Evolutionary conservation across 2,888 invertebrate species (phyloP), one percentile per base, ranked within the genome.

Genomic region (Candidula unifasciata): DNA sequence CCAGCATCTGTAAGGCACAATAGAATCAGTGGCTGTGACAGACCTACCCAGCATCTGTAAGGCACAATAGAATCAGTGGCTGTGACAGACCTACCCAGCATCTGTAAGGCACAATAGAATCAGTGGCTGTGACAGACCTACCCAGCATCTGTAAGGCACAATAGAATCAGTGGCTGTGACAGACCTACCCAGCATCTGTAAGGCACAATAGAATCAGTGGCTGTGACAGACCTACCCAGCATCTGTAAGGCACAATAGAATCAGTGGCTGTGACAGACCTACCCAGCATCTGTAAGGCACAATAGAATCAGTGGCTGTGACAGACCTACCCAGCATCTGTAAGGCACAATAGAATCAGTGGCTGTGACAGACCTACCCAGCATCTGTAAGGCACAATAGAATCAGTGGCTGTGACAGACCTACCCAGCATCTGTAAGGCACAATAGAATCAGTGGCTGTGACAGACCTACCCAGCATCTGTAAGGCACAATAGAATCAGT

Each of bases 291-390:
- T 92, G 85, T 44, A 13, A 44, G 44, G 13, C 44, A 44, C 6
- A 44, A 44, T 44, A n/a, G n/a, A n/a, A n/a, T n/a, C n/a, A n/a
- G n/a, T 44, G 44, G 44, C 44, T 10, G 44, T 44, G 2, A 44
- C 44, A 85, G 94, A 93, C 90, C 93, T 93, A 52, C 93, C 93
- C 85, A 94, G 87, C 90, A 92, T 93, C 90, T 92, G 85, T 44
- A 13, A 44, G 44, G 13, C 44, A 44, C 6, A 44, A 44, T 44
- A n/a, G n/a, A n/a, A n/a, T n/a, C n/a, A n/a, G n/a, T 44, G 44
- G 44, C 44, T 10, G 44, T 44, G 2, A 44, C 44, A 85, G 94
- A 93, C 90, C 93, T 93, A 52, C 93, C 93, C 85, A 94, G 87
- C 90, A 92, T 93, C 90, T 92, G 85, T 44, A 13, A 44, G 44